These are phyloP conservation scores for Pocillopora grandis DNA, from an alignment of 92 coral and sea anemone species.

Conservation along the genomic window DNA sequence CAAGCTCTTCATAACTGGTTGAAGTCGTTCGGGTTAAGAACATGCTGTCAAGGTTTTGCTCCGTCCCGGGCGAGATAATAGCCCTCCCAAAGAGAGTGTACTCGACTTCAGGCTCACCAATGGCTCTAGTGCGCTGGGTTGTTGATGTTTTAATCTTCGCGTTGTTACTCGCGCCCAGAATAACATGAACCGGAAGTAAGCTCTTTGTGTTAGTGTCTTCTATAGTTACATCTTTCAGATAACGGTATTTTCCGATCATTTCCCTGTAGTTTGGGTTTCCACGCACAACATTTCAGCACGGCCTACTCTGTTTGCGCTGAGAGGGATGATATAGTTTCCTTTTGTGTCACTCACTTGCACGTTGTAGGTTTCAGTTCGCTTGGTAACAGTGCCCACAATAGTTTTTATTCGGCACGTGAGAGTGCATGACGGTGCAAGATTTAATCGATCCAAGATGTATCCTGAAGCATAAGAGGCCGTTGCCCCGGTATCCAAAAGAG, in stretches of 20 bases:
- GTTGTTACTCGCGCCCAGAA: slow-evolving; percentile 37
- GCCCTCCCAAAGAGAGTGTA: slow-evolving; percentile 47
- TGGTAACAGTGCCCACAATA: slow-evolving; percentile 53
- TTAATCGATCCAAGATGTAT: too few species aligned
- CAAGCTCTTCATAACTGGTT: slow-evolving; percentile 53
- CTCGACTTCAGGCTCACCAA: slow-evolving; percentile 29
- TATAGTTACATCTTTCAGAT: slow-evolving; percentile 49
- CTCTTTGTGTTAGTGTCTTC: slow-evolving; percentile 46
- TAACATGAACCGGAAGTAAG: slow-evolving; percentile 30
- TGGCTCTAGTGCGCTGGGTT: slow-evolving; percentile 8
- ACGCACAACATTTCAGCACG: slow-evolving; percentile 49
- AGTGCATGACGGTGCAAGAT: neutral
- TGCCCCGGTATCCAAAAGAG: neutral
- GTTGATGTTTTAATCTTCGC: slow-evolving; percentile 36
- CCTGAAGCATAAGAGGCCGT: too few species aligned
- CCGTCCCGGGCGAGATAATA: slow-evolving; percentile 28
- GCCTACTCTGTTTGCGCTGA: slow-evolving; percentile 45
- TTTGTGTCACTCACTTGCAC: slow-evolving; percentile 42
- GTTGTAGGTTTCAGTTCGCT: slow-evolving; percentile 40
- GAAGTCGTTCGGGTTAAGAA: slow-evolving; percentile 28
- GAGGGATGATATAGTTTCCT: slow-evolving; percentile 44
- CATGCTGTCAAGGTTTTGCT: slow-evolving; percentile 15
- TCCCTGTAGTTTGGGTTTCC: slow-evolving; percentile 58
- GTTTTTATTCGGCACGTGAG: slow-evolving; percentile 35
- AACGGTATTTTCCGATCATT: slow-evolving; percentile 42